phyloP scores from a whole-genome alignment of 2,113 vertebrate species.

The Elaphurus davidianus region DNA sequence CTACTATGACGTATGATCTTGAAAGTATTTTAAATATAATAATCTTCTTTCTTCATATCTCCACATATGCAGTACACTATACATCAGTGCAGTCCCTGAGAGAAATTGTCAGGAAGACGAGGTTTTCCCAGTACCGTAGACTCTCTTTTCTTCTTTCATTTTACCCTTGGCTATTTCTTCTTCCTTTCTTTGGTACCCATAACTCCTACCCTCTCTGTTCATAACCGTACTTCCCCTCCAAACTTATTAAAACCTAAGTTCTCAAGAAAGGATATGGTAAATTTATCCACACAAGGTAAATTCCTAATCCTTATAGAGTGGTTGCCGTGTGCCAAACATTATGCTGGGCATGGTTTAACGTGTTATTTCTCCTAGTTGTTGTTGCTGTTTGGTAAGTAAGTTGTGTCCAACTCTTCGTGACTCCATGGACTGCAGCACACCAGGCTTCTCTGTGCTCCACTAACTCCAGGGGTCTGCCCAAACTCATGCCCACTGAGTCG shows the following conservation, averaged over 20 bases:
- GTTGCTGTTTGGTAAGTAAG: background rate
- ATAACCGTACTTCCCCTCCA: background rate
- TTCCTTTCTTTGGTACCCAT: background rate
- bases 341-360: background rate
- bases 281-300: background rate
- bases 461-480: background rate
- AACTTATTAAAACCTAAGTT: background rate
- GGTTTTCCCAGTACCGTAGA: background rate
- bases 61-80: background rate
- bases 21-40: background rate
- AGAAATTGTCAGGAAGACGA: background rate
- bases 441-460: background rate
- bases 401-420: background rate
- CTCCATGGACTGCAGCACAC: background rate
- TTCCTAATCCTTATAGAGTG: background rate
- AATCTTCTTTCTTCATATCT: background rate
- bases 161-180: background rate
- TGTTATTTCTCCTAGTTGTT: background rate
- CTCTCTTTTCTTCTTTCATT: background rate
- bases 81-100: background rate
- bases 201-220: background rate
- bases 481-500: background rate
- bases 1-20: background rate
- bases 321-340: background rate
- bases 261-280: background rate